Conservation (phyloP, 2,797 vertebrate genomes). For the Leptodactylus fallax region DNA sequence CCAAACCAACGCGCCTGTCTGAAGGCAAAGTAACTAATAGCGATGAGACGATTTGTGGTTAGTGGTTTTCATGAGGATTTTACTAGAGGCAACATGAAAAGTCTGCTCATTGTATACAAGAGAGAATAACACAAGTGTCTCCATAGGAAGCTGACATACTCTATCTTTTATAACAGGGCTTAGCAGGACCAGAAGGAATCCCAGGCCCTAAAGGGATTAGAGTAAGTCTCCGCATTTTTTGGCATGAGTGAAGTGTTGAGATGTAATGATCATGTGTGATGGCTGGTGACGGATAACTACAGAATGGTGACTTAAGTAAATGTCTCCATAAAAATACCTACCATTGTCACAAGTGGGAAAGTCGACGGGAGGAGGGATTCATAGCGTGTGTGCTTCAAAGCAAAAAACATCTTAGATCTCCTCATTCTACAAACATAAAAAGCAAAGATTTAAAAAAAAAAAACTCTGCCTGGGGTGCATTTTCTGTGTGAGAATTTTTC, state of each 20-base stretch:
- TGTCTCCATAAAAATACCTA: not conserved
- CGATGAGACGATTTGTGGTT: constrained; percentile 19
- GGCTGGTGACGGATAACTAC: constrained; percentile 29
- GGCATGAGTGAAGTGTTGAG: constrained; percentile 63
- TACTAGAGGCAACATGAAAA: constrained; percentile 22
- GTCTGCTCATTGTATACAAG: constrained; percentile 32
- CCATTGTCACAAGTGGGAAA: not conserved
- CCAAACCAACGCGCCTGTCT: not conserved
- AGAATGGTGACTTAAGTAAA: constrained; percentile 1
- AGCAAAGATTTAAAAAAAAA: not conserved
- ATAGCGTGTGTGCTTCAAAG: not conserved
- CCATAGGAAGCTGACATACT: constrained; percentile 24
- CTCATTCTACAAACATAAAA: not conserved
- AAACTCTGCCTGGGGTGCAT: not conserved
- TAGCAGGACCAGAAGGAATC: constrained; percentile 92
- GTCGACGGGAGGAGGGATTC: not conserved
- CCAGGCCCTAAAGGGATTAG: constrained; percentile 91
- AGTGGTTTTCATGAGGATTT: constrained; percentile 10
- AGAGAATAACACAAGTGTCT: constrained; percentile 24
- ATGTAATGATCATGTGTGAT: not conserved
- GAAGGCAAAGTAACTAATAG: not conserved
- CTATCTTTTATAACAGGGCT: constrained; percentile 79
- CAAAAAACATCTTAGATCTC: not conserved
- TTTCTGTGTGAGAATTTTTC: not conserved
- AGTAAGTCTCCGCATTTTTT: constrained; percentile 82